Percentiles rank a stretch among this genome's conserved stretches.
Conservation (phyloP, 2,888 invertebrate species). For the Cataglyphis rosenhaueri region DNA sequence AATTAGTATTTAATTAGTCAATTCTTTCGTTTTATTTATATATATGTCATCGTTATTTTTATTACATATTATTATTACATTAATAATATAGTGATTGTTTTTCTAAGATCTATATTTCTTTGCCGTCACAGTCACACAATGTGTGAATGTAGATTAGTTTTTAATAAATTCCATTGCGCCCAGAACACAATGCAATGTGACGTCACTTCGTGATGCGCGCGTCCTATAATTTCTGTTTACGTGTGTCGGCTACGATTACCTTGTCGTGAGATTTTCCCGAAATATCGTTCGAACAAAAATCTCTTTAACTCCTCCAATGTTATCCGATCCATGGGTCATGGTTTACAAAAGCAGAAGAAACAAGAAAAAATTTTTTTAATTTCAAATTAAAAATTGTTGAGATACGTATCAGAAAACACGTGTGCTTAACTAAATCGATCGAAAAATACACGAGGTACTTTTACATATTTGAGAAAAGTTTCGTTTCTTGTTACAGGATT, state of each 20-base stretch:
- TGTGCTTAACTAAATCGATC: not conserved
- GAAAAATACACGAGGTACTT: not conserved
- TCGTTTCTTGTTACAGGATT: not conserved
- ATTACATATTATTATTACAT: not conserved
- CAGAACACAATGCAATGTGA: slow-evolving; percentile 13
- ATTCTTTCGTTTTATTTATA: not conserved
- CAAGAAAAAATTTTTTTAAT: not conserved
- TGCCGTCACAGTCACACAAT: not conserved
- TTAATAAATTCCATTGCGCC: not conserved
- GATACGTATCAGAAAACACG: not conserved
- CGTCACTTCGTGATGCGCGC: slow-evolving; percentile 28
- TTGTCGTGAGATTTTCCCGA: not conserved
- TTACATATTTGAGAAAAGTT: not conserved
- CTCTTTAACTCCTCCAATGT: not conserved
- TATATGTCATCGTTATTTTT: not conserved
- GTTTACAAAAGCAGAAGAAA: not conserved
- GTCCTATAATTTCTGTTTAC: slow-evolving; percentile 31
- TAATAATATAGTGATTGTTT: not conserved
- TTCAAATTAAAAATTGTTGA: not conserved
- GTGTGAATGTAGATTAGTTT: not conserved
- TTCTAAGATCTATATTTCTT: not conserved
- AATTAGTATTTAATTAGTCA: not conserved
- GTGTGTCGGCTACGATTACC: not conserved
- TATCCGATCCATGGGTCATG: not conserved
- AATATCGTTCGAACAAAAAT: slow-evolving; percentile 20